Evolutionary conservation across 2,113 vertebrate species (phyloP).

Genomic region (Trogon surrucura): DNA sequence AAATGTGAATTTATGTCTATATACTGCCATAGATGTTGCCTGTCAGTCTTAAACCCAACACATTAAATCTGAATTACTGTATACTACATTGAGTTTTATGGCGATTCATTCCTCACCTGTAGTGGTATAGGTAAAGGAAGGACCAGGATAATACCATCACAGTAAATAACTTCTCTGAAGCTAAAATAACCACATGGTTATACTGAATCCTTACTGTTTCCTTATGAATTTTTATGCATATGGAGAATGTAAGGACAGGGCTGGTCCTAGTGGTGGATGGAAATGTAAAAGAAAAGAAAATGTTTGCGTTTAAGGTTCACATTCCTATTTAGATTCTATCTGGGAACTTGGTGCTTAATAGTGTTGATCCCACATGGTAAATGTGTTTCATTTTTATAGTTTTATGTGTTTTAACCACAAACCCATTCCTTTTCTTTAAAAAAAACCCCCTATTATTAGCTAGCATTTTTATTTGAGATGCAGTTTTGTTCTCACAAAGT

Average conservation of each 20-base stretch:
- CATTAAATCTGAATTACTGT: not conserved
- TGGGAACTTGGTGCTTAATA: not conserved
- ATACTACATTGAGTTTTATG: not conserved
- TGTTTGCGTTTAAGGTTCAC: not conserved
- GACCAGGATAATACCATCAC: not conserved
- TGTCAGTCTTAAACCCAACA: slow-evolving; percentile 37
- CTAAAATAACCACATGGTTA: not conserved
- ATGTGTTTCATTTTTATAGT: not conserved
- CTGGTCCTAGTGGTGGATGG: not conserved
- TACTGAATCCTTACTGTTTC: not conserved
- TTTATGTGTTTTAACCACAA: not conserved
- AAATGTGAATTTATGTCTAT: slow-evolving; percentile 15
- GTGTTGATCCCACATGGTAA: not conserved
- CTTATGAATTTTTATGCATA: not conserved
- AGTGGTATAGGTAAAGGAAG: not conserved
- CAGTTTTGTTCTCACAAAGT: not conserved
- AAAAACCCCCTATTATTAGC: not conserved
- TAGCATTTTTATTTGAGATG: not conserved
- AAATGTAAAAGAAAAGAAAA: not conserved
- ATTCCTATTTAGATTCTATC: not conserved
- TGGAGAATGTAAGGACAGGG: not conserved
- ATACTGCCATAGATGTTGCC: slow-evolving; percentile 20
- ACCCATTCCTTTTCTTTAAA: not conserved
- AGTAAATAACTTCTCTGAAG: not conserved
- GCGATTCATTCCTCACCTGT: not conserved